These are phyloP conservation scores for Phrynosoma blainvillii DNA, from an alignment of 2,113 vertebrate species.

Conservation along the genomic window DNA sequence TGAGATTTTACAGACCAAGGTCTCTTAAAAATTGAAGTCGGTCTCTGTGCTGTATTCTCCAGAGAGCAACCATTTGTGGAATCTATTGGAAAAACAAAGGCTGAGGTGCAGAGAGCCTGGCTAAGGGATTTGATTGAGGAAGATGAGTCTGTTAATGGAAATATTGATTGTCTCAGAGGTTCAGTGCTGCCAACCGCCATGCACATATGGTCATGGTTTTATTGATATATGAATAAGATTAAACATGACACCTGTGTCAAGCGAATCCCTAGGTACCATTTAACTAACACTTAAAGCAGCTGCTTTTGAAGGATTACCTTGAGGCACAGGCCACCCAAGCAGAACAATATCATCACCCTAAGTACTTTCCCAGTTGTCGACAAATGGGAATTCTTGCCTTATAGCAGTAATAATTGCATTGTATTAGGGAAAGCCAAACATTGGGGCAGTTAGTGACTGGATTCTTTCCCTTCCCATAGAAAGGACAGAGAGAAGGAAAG, in stretches of 20 bases:
- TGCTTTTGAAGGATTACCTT: conserved; percentile 84
- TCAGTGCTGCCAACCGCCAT: conserved; percentile 68
- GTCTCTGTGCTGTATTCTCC: not conserved
- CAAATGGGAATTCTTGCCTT: conserved; percentile 69
- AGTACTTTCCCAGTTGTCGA: conserved; percentile 69
- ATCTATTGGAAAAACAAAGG: conserved; percentile 37
- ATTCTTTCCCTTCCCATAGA: not conserved
- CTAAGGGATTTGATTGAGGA: conserved; percentile 35
- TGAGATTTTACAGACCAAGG: not conserved
- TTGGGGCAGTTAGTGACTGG: conserved; percentile 4
- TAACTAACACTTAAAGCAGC: conserved; percentile 81
- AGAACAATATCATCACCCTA: conserved; percentile 82
- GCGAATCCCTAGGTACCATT: conserved; percentile 73
- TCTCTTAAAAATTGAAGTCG: not conserved
- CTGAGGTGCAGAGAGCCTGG: not conserved
- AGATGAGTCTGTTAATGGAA: conserved; percentile 74
- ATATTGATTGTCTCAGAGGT: conserved; percentile 68
- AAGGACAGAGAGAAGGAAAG: not conserved
- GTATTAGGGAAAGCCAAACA: conserved; percentile 62
- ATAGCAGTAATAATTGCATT: conserved; percentile 58
- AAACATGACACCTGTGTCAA: conserved; percentile 86
- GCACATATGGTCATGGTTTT: conserved; percentile 74
- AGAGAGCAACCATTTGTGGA: not conserved
- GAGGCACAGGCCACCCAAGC: conserved; percentile 82
- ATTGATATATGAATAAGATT: conserved; percentile 85